Evolutionary conservation across 1,140 invertebrate species (phyloP), one percentile per base, ranked within the genome.

Genomic region (Drosophila obscura): DNA sequence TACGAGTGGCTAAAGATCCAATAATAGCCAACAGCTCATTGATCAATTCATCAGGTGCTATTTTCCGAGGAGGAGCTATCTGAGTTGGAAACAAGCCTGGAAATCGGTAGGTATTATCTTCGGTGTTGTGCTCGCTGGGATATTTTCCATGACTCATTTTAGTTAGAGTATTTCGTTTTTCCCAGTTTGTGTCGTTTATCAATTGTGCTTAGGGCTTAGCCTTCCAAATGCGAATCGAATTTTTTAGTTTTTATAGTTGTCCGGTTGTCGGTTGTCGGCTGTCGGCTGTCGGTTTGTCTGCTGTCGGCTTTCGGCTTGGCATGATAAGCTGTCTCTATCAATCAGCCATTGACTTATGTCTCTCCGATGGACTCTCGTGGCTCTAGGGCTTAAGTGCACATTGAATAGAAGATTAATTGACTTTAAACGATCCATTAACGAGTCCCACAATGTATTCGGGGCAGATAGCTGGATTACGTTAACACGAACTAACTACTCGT

Each of bases 271-370:
- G 1, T 19, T 19, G 19, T 19, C 19, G 19, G 1, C 1, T 19
- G n/a, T 24, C 43, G 53, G 56, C 1, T 19, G 19, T 19, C 19
- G 19, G 1, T 19, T 19, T 19, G 19, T 19, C 19, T 1, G 19
- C 19, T 19, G 19, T 19, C 19, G 19, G 1, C 1, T 19, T 1
- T 19, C 19, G 19, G 19, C 44, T 43, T 8, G 4, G n/a, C 68
- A 41, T 69, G 67, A 71, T 72, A 73, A 73, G 68, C 69, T 51
- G 50, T 51, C 69, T 51, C 69, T 52, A 74, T 74, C 71, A 74
- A 74, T 74, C 71, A 74, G 59, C 69, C 69, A 74, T 74, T 74
- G 72, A 73, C 59, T 57, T 74, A 35, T 68, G 67, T 71, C 64
- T 28, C 5, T 2, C 26, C 2, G 65, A 50, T 69, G 65, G 67